Conservation (phyloP, 2,888 invertebrate species). For the Flabesymbios commensalis region DNA sequence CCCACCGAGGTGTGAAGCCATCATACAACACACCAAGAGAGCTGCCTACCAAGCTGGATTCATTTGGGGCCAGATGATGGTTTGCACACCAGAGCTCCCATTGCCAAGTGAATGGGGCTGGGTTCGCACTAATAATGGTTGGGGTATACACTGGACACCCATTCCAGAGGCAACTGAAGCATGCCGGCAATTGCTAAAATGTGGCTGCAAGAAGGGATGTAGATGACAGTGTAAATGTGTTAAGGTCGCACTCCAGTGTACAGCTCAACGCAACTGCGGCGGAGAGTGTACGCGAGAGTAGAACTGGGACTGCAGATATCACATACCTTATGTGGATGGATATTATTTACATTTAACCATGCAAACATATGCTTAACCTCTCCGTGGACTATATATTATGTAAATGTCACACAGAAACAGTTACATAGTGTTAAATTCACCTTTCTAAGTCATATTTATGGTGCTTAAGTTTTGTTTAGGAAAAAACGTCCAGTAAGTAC, state of each 20-base stretch:
- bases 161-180: constrained; percentile 21
- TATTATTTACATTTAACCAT: too few relatives aligned
- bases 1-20: constrained; percentile 1
- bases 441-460: too few relatives aligned
- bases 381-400: too few relatives aligned
- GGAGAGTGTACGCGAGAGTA: too few relatives aligned
- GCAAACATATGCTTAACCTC: too few relatives aligned
- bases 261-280: constrained; percentile 14
- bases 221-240: constrained; percentile 17
- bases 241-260: constrained; percentile 16
- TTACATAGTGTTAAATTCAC: too few relatives aligned
- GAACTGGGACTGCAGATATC: too few relatives aligned
- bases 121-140: constrained; percentile 4
- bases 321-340: too few relatives aligned
- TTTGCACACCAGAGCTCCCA: constrained; percentile 9
- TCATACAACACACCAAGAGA: constrained; percentile 11
- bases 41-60: constrained; percentile 19
- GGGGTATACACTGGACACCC: constrained; percentile 17
- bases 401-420: too few relatives aligned
- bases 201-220: constrained; percentile 23
- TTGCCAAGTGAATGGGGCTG: constrained; percentile 19
- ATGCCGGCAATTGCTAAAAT: constrained; percentile 21
- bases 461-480: too few relatives aligned
- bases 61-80: constrained; percentile 11
- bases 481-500: too few relatives aligned